These are phyloP conservation scores for Metellina segmentata DNA, from an alignment of 2,888 invertebrate species.

Conservation along the genomic window DNA sequence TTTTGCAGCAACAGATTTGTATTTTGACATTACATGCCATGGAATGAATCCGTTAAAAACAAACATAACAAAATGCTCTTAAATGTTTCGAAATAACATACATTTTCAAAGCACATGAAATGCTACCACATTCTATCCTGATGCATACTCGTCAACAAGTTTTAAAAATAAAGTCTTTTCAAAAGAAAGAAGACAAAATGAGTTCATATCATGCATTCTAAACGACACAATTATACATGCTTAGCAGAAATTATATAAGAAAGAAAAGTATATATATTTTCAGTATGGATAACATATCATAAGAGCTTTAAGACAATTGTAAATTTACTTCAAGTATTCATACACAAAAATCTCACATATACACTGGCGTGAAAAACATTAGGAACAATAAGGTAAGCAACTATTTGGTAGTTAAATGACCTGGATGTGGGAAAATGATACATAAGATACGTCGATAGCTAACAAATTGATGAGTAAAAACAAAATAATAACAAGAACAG, in stretches of 20 bases:
- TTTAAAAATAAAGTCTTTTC: not conserved
- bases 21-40: not conserved
- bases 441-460: too few species aligned
- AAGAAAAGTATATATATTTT: not conserved
- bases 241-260: not conserved
- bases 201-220: not conserved
- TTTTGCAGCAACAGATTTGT: not conserved
- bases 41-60: not conserved
- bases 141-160: not conserved
- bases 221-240: not conserved
- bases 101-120: not conserved
- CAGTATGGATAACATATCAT: not conserved
- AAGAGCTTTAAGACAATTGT: not conserved
- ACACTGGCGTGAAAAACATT: too few species aligned
- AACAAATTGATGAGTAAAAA: too few species aligned
- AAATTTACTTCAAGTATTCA: too few species aligned
- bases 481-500: too few species aligned
- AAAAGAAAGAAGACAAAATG: not conserved
- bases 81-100: not conserved
- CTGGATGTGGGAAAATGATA: too few species aligned
- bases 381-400: too few species aligned
- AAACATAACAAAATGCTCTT: not conserved
- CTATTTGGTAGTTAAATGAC: too few species aligned
- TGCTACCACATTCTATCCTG: not conserved
- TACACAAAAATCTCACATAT: too few species aligned